Evolutionary conservation across 2,113 vertebrate genomes (phyloP), one percentile per base, ranked within the genome.

Genomic region (Psilopsiagon aurifrons): DNA sequence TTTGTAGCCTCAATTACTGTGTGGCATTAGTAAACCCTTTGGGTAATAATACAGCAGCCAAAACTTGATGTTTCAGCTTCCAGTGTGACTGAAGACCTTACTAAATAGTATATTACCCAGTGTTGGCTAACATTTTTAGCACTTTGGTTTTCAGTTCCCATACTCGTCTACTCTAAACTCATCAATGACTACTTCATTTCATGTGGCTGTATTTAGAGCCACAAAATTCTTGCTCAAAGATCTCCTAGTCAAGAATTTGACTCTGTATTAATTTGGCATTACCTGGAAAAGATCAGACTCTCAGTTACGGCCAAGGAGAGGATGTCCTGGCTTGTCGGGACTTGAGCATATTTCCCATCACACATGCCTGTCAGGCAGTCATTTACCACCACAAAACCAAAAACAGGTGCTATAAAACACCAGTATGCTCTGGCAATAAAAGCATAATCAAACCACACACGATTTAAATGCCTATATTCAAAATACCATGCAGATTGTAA

Each of bases 321-420:
- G 67, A 86, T 75, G 75, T 59, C 35, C 60, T 60, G 22, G 67
- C 41, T 90, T 86, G 59, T 44, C 68, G 67, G 64, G 35, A 41
- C 33, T 37, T 0, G 1, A 70, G 6, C 0, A 0, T 29, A 74
- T 74, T 95, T 87, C 71, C 44, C n/a, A 17, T 41, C 0, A 0
- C 5, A 9, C 17, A 10, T 16, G 9, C 29, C 55, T 23, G 6
- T 68, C 76, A 81, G 44, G 28, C 24, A 76, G 70, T 25, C 33
- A 57, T 90, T 91, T 62, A 77, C 67, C 60, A 86, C 41, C 54
- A 59, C 54, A 55, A 80, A 90, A 57, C 54, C 43, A 67, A 83
- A 86, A 62, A 0, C 49, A 92, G 71, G 51, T 71, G 55, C 62
- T 64, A 79, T 22, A 49, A 66, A 95, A 89, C 66, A 87, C n/a